These are phyloP conservation scores for Calosoma granatense DNA, from an alignment of 1,140 invertebrate genomes.

Conservation along the genomic window DNA sequence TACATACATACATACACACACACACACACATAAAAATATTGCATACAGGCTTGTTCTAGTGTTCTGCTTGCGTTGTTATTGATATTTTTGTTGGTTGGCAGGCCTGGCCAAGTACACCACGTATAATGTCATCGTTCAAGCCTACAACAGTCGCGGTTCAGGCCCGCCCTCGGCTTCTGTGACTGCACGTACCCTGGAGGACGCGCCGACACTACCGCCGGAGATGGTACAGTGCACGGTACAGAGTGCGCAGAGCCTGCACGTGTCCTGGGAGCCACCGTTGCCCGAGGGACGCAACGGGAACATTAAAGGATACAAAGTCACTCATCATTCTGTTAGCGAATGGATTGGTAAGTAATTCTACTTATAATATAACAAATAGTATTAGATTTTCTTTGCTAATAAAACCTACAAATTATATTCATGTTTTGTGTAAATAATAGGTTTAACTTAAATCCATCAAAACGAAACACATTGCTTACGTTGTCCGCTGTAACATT, in stretches of 20 bases:
- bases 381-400: neutral
- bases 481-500: too few relatives aligned
- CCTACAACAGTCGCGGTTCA: constrained; percentile 82
- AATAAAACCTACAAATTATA: neutral
- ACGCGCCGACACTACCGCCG: constrained; percentile 69
- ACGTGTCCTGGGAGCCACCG: constrained; percentile 79
- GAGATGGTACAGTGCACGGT: constrained; percentile 68
- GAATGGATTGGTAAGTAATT: constrained; percentile 55
- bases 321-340: constrained; percentile 62
- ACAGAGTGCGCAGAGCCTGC: constrained; percentile 68
- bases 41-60: too few relatives aligned
- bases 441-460: too few relatives aligned
- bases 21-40: neutral
- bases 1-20: neutral
- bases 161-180: constrained; percentile 78
- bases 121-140: constrained; percentile 85
- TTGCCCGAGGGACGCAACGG: constrained; percentile 73
- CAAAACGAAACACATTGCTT: too few relatives aligned
- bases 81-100: neutral
- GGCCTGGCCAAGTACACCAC: constrained; percentile 69
- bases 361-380: neutral
- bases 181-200: constrained; percentile 61
- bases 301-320: constrained; percentile 78
- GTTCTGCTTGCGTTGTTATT: too few relatives aligned
- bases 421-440: too few relatives aligned